These are phyloP conservation scores for Morphnarchus princeps DNA, from an alignment of 2,113 vertebrate species.

Conservation along the genomic window DNA sequence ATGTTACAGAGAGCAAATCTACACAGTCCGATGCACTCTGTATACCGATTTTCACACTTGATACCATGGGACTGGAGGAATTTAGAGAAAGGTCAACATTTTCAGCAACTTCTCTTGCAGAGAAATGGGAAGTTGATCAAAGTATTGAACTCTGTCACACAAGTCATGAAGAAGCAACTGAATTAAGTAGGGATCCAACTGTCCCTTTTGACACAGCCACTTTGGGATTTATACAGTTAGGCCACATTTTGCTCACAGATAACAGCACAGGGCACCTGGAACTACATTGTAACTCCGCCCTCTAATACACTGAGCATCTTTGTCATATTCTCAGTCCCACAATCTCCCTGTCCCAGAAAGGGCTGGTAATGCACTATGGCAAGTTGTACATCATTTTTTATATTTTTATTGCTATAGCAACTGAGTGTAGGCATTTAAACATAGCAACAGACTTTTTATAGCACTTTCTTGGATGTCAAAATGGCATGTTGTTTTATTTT, in stretches of 20 bases:
- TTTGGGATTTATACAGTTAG: background rate
- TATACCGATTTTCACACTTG: background rate
- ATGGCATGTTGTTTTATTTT: constrained; percentile 61
- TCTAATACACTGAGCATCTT: background rate
- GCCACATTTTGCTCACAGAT: background rate
- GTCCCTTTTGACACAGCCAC: background rate
- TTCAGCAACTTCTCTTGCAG: background rate
- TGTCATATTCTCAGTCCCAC: background rate
- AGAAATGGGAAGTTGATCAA: background rate
- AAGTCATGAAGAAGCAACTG: background rate
- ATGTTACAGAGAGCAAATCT: background rate
- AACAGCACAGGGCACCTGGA: background rate
- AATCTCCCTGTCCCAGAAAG: constrained; percentile 32
- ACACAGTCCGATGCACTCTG: rapidly evolving
- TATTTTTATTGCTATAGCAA: constrained; percentile 69
- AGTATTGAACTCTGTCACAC: background rate
- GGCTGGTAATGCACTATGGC: constrained; percentile 12
- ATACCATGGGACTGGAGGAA: background rate
- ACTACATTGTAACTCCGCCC: background rate
- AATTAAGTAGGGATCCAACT: background rate
- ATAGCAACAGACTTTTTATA: constrained; percentile 71
- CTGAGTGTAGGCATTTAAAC: constrained; percentile 63
- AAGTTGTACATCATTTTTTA: constrained; percentile 12
- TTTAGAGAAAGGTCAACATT: background rate
- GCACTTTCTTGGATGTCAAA: constrained; percentile 59